Evolutionary conservation across 35 echinoderm and acorn worm genomes (phyloP), one percentile per base, ranked within the genome.

Genomic region (Hemicentrotus pulcherrimus): DNA sequence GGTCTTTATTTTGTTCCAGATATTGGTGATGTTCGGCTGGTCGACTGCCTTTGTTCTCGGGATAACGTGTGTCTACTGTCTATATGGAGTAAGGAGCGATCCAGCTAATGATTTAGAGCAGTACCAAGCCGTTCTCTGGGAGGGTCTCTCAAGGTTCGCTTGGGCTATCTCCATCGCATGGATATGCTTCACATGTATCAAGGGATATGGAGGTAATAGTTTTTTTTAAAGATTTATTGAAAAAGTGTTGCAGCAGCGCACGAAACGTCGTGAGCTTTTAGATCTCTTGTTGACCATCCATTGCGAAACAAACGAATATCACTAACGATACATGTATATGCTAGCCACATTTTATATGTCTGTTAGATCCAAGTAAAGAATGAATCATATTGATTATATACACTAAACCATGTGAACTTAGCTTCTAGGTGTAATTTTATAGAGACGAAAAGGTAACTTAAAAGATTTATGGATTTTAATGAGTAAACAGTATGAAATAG

Each of bases 101-200:
- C 46, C 61, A 12, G 33, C 88, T 24, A 48, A 45, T 9, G 31
- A 32, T 11, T 16, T 88, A 35, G 70, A 91, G 32, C 94, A 55
- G 16, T 94, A 91, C 59, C 50, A 92, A 12, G 92, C 94, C 0
- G 61, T 94, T 18, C 47, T 97, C 11, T 97, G 95, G 50, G 86
- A 91, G 4, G 93, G 91, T 0, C 85, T 97, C 65, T 24, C 92
- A 0, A 87, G 92, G 35, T 96, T 96, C 58, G 86, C 92, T 31
- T 97, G 91, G 91, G 48, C 92, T 9, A 58, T 92, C 1, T 22
- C 95, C 35, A 88, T 97, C 9, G 95, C 58, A 9, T 97, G 96
- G 96, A 91, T 97, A 12, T 93, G 92, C 31, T 96, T 97, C 32
- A 86, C 96, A 31, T 97, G 96, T 86, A 32, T 94, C 22, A 91